Evolutionary conservation across 2,113 vertebrate genomes (phyloP), one percentile per base, ranked within the genome.

Genomic region (Poeciliopsis occidentalis): DNA sequence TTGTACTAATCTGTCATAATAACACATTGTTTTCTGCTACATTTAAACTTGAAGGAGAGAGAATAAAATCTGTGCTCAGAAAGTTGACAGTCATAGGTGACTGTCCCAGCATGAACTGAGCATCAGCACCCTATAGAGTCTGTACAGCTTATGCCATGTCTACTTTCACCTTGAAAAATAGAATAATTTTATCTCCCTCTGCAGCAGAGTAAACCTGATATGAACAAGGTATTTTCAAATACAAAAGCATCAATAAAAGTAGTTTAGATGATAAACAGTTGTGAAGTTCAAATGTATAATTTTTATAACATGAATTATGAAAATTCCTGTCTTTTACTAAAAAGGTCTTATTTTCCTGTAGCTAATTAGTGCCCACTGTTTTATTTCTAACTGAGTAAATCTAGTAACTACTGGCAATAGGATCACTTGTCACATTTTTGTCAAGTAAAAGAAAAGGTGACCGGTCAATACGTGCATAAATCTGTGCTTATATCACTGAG

Each of bases 251-350:
- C 3, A 24, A 57, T 57, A 57, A 57, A 57, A n/a, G 7, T 17
- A 22, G 37, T 26, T 10, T 2, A 26, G 32, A 64, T 47, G 8
- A 47, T 37, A 37, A n/a, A 65, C 12, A 26, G 29, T 66, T 37
- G 24, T 61, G 24, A 67, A 24, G 8, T 67, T 67, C 44, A 15
- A 51, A 29, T 68, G 24, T 51, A 34, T 29, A n/a, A 13, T 15
- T 73, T 8, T 15, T 4, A 34, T 73, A 67, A 64, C 15, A 37
- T 68, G 66, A 64, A 29, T 60, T 1, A 37, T 67, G 22, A 69
- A 78, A 87, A 66, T 26, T 0, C 3, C 69, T 63, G 47, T 54
- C 60, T 72, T 68, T 67, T 60, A 75, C 19, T 22, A 54, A 67
- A 30, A 37, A 17, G 2, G 15, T 74, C 27, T 44, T 10, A 0